Percentiles rank a stretch among this genome's conserved stretches.
Conservation (phyloP, 2,797 vertebrate genomes). For the Melanotaenia nigrans region DNA sequence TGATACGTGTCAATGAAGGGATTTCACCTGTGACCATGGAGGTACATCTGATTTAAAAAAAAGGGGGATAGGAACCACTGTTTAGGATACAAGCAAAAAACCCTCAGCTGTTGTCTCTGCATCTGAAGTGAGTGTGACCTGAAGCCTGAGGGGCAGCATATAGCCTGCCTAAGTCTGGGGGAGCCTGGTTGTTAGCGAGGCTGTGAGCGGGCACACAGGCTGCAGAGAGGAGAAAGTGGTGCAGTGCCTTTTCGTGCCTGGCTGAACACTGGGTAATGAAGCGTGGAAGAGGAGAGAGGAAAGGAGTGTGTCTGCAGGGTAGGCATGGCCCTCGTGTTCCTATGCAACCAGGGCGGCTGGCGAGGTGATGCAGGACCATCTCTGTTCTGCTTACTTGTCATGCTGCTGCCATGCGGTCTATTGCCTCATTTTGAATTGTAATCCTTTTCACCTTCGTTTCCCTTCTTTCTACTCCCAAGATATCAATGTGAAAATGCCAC, state of each 20-base stretch:
- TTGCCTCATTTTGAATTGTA: constrained; percentile 45
- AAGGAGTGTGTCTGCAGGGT: constrained; percentile 82
- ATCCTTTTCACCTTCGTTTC: constrained; percentile 29
- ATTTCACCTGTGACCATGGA: neutral
- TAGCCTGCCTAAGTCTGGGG: constrained; percentile 55
- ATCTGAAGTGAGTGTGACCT: constrained; percentile 68
- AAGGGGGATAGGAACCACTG: constrained; percentile 2
- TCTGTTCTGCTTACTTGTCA: constrained; percentile 76
- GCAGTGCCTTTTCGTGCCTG: constrained; percentile 81
- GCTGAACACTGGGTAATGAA: constrained; percentile 84
- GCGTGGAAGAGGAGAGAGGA: constrained; percentile 79
- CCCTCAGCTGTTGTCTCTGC: constrained; percentile 42
- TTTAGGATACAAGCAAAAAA: constrained; percentile 19
- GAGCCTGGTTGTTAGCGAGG: constrained; percentile 58
- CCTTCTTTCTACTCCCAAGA: constrained; percentile 29
- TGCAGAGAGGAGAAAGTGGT: constrained; percentile 76
- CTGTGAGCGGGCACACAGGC: constrained; percentile 64
- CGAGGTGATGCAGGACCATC: constrained; percentile 78
- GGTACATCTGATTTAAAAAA: neutral
- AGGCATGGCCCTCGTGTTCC: constrained; percentile 80
- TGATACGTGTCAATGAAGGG: neutral
- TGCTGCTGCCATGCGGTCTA: constrained; percentile 71
- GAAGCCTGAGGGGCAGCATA: constrained; percentile 69
- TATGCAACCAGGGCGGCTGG: constrained; percentile 80
- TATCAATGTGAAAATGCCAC: constrained; percentile 16